Base-by-base conservation (phyloP, 2,797 vertebrate species). In the Danio aesculapii region DNA sequence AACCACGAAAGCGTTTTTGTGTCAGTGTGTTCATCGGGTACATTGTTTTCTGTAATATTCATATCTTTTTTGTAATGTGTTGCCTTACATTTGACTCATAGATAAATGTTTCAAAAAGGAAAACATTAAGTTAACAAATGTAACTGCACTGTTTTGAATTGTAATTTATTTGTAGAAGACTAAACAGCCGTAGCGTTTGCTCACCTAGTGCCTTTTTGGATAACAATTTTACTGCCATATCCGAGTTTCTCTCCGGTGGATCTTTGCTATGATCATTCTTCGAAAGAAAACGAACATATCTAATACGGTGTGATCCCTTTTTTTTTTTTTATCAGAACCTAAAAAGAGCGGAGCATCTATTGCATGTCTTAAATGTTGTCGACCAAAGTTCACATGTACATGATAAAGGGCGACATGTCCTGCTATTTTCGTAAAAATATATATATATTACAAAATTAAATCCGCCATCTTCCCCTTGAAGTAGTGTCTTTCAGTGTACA, bases 151-250 rank as follows among this genome's bases (percentile, higher is more conserved):
- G 96, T 98, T 97, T 97, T 96, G 93, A 97, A 97, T 95, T 97
- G 95, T 99, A 99, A 99, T 97, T 99, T 98, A 99, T 98, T 98
- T 93, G 95, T 97, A 97, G 95, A 96, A 97, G 94, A 98, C 96
- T 97, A 95, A 96, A 93, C 95, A 94, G 94, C 94, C 96, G 94
- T 97, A 96, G 93, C 92, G 87, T 96, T 93, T 93, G 90, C 92
- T 93, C 93, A 96, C 95, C 96, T 97, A 95, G 97, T 99, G 98
- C 98, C 98, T 99, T 30, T 93, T 95, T 95, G 94, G 91, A 95
- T 91, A 94, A 94, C 92, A 93, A 91, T 94, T 95, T 95, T 97
- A 97, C 95, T 97, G 97, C 96, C 95, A 95, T 95, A 93, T 95
- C 84, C 88, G 87, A 30, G 30, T 94, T 91, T 90, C 87, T 89